phyloP scores from a whole-genome alignment of 2,113 vertebrate species.

The Microcebus ravelobensis region DNA sequence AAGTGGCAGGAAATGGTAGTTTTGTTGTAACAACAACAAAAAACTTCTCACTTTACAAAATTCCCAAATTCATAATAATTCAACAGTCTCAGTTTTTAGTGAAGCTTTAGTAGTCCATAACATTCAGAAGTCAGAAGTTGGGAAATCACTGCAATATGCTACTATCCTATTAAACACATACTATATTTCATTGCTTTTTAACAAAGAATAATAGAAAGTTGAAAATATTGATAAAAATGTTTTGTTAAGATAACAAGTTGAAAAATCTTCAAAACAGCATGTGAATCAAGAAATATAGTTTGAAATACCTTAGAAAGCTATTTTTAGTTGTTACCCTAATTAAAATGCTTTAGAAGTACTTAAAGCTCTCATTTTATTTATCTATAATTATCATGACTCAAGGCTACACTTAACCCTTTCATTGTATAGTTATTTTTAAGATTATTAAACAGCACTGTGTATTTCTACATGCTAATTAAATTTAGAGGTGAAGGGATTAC shows the following conservation, averaged over 20 bases:
- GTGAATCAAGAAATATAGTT: not conserved
- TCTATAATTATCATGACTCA: not conserved
- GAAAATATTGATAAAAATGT: not conserved
- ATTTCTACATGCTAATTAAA: not conserved
- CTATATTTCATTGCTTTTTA: not conserved
- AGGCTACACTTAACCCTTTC: not conserved
- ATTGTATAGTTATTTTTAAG: not conserved
- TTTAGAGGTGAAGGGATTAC: not conserved
- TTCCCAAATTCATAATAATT: not conserved
- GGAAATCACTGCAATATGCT: not conserved
- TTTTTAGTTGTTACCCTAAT: constrained; percentile 14
- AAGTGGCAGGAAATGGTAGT: not conserved
- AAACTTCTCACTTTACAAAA: constrained; percentile 16
- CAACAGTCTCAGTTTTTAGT: constrained; percentile 12
- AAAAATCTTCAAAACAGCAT: not conserved
- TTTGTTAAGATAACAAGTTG: not conserved
- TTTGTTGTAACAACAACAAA: not conserved
- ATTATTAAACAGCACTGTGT: not conserved
- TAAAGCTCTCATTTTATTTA: constrained; percentile 14
- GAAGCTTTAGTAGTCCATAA: not conserved
- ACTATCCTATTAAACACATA: not conserved
- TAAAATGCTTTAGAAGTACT: not conserved
- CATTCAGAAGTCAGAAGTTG: not conserved
- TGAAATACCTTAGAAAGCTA: constrained; percentile 24
- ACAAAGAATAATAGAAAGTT: not conserved